Evolutionary conservation across 2,113 vertebrate species (phyloP).

Genomic region (Eptatretus burgeri): DNA sequence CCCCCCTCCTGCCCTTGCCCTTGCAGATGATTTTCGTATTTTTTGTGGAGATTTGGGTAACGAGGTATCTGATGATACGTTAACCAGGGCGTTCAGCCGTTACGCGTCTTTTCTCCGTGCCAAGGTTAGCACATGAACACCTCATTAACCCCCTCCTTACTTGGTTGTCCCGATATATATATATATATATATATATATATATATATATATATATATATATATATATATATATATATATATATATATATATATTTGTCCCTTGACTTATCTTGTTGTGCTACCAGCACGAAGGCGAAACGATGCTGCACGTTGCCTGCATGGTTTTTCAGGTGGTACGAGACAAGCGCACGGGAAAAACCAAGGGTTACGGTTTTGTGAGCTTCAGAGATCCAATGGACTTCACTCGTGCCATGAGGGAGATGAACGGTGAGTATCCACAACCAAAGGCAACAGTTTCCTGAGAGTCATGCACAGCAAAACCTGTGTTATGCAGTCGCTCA

Average conservation of each 20-base stretch:
- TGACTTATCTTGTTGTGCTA: too few species aligned
- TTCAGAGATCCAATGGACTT: conserved; percentile 78
- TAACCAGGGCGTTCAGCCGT: conserved; percentile 51
- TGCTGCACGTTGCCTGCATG: too few species aligned
- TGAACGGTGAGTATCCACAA: conserved; percentile 33
- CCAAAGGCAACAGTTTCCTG: too few species aligned
- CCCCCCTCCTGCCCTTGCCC: background rate
- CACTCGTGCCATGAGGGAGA: conserved; percentile 59
- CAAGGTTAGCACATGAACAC: conserved; percentile 14
- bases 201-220: too few species aligned
- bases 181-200: too few species aligned
- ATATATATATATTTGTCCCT: too few species aligned
- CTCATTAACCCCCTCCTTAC: too few species aligned
- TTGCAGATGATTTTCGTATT: conserved; percentile 54
- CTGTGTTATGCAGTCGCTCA: too few species aligned
- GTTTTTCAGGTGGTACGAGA: conserved; percentile 31
- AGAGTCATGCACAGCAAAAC: too few species aligned
- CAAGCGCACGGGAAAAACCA: conserved; percentile 63
- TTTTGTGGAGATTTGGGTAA: conserved; percentile 73
- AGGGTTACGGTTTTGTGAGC: conserved; percentile 69
- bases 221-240: too few species aligned
- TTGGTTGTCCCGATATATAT: too few species aligned
- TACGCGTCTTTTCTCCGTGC: conserved; percentile 69
- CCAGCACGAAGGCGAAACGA: too few species aligned
- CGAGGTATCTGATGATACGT: conserved; percentile 62